Conservation (phyloP, 2,888 invertebrate genomes). For the Plutella xylostella region DNA sequence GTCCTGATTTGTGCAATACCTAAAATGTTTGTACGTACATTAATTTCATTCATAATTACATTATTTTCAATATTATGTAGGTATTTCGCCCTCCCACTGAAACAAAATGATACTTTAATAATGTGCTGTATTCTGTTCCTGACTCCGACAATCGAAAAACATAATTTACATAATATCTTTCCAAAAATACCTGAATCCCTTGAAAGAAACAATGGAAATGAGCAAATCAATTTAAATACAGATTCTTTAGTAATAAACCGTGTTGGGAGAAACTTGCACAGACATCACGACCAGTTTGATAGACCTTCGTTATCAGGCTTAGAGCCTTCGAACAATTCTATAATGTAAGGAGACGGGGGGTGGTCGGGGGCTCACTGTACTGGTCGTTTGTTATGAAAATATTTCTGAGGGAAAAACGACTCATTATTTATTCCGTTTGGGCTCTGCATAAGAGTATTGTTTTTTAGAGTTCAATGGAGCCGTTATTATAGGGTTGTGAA, state of each 20-base stretch:
- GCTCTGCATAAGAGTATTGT: slow-evolving; percentile 31
- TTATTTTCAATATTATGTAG: background rate
- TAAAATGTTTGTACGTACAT: too few species aligned
- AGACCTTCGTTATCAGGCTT: too few species aligned
- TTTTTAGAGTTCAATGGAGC: slow-evolving; percentile 18
- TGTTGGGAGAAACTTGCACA: background rate
- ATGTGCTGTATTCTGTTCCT: background rate
- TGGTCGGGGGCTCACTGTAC: too few species aligned
- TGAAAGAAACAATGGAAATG: slow-evolving; percentile 1
- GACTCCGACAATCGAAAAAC: background rate
- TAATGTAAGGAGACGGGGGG: too few species aligned
- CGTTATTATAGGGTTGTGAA: too few species aligned
- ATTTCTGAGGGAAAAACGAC: slow-evolving; percentile 29
- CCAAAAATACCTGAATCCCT: background rate
- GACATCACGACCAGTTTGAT: too few species aligned
- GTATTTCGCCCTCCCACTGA: background rate
- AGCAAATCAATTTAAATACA: slow-evolving; percentile 5
- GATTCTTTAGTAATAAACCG: background rate
- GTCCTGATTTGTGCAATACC: too few species aligned
- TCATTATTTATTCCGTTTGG: slow-evolving; percentile 57
- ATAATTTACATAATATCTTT: too few species aligned
- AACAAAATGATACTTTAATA: background rate
- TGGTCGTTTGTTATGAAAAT: slow-evolving; percentile 44
- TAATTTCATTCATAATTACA: background rate
- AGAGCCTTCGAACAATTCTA: too few species aligned